Conservation (phyloP, 1,140 invertebrate species). For the Nixonia krombeini region DNA sequence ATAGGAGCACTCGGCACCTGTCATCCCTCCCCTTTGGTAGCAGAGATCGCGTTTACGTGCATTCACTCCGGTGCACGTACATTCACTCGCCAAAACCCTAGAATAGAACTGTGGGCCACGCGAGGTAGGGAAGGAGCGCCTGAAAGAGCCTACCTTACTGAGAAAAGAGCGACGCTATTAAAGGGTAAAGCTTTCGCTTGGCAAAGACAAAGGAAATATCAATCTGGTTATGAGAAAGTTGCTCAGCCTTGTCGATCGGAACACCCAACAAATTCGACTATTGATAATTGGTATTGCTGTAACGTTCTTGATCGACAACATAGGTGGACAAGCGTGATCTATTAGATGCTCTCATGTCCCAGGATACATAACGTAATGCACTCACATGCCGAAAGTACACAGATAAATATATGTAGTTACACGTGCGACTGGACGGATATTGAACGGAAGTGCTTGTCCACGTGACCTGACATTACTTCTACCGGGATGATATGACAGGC, state of each 20-base stretch:
- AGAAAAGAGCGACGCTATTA: too few relatives aligned
- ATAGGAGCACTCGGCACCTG: conserved; percentile 58
- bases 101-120: conserved; percentile 11
- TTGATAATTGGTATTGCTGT: too few relatives aligned
- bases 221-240: too few relatives aligned
- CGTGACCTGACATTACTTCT: conserved; percentile 31
- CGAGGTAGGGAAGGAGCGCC: too few relatives aligned
- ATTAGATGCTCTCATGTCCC: conserved; percentile 11
- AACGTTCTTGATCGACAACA: too few relatives aligned
- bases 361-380: conserved; percentile 28
- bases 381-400: conserved; percentile 20
- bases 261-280: too few relatives aligned
- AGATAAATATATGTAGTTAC: conserved; percentile 37
- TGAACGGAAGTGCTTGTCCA: conserved; percentile 51
- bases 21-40: conserved; percentile 37
- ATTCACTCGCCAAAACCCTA: conserved; percentile 10
- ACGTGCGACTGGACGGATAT: conserved; percentile 42
- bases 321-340: not conserved
- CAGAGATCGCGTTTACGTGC: not conserved
- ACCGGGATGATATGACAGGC: conserved; percentile 17
- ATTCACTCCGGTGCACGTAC: not conserved
- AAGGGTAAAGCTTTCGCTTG: too few relatives aligned
- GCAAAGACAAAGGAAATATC: too few relatives aligned
- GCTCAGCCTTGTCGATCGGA: too few relatives aligned
- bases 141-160: too few relatives aligned